Base-by-base conservation (phyloP, 2,888 invertebrate species). In the Geophilus truncorum region DNA sequence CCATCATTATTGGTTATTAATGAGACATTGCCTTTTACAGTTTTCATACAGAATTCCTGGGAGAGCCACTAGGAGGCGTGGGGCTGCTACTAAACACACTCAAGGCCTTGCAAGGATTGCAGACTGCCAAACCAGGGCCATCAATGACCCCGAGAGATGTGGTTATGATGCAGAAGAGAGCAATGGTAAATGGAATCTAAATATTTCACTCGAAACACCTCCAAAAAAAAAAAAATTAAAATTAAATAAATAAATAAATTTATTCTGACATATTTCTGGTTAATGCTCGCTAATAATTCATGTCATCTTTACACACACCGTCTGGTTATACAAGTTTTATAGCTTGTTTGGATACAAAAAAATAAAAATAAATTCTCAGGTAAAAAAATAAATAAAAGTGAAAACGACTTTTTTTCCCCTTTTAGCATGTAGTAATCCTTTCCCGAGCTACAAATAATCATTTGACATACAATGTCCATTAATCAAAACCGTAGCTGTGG, bases 31-130 rank as follows among this genome's bases (percentile, higher is more conserved):
- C 36, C 25, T 25, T 57, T 80, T 88, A 0, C 89, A 97, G 96
- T 87, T 97, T 97, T 87, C 93, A 97, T 9, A 95, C 95, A 88
- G 97, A 97, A 87, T 96, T 97, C 87, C 91, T 95, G 0, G 92
- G 93, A 80, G 92, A 94, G 81, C 94, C 95, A 21, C 91, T 94
- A 85, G 95, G 96, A 88, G 97, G 97, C 9, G 92, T 96, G 1
- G 91, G 92, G 5, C 88, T 95, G 76, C 90, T 97, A 10, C 88
- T 97, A 84, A 95, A 95, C 86, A 91, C 96, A 0, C 89, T 97
- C 82, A 91, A 95, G 81, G 93, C 93, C 79, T 93, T 96, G 78
- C 96, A 96, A 83, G 80, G 75, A 36, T 75, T 80, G 15, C 80
- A 80, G 76, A 75, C 28, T 12, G 32, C 51, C 83, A 84, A 32